Conservation (phyloP, 2,888 invertebrate genomes). For the Caenorhabditis panamensis region DNA sequence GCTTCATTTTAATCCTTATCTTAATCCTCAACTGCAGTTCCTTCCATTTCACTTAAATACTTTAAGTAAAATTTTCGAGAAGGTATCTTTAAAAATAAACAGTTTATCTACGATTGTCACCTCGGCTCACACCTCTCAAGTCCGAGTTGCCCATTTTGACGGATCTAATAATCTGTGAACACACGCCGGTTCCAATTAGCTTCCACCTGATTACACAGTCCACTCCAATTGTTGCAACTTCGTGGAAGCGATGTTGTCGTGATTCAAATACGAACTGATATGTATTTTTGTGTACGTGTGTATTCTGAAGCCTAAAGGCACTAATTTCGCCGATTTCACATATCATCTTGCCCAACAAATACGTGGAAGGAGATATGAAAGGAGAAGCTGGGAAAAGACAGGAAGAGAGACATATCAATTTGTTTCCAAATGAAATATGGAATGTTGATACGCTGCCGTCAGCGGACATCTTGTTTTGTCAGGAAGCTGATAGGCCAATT, state of each 20-base stretch:
- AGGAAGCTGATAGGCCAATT: constrained; percentile 33
- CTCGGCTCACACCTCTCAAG: too few species aligned
- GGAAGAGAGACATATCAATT: constrained; percentile 12
- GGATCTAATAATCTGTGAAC: not conserved
- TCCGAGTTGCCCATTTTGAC: too few species aligned
- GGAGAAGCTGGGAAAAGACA: not conserved
- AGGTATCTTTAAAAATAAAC: too few species aligned
- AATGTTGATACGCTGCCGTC: constrained; percentile 15
- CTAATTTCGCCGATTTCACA: not conserved
- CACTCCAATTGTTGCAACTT: constrained; percentile 3
- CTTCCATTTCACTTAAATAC: too few species aligned
- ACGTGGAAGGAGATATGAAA: not conserved
- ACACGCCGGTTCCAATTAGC: constrained; percentile 21
- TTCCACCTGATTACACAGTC: constrained; percentile 53
- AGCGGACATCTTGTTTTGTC: not conserved
- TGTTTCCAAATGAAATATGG: constrained; percentile 28
- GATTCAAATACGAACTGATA: constrained; percentile 33
- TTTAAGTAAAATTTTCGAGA: too few species aligned
- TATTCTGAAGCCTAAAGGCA: not conserved
- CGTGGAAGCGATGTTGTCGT: not conserved
- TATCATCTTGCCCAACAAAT: not conserved
- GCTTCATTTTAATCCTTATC: not conserved
- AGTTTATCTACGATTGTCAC: too few species aligned
- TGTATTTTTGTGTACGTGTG: constrained; percentile 17
- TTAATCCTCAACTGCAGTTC: not conserved